Base-by-base conservation (phyloP, 2,797 vertebrate species). In the Cyprinodon diabolis region DNA sequence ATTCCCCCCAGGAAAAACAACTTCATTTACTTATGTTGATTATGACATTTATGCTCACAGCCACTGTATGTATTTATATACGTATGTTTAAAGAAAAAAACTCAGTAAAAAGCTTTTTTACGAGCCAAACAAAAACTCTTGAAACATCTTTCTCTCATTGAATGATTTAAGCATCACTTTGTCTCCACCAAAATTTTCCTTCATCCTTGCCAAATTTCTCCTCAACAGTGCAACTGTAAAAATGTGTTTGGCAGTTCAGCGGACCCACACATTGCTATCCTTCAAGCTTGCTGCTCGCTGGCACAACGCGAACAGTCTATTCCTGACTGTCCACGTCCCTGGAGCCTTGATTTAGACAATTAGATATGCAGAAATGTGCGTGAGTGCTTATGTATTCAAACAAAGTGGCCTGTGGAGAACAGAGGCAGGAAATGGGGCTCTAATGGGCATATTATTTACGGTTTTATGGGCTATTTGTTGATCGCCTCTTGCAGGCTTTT, bases 371-470 rank as follows among this genome's bases (percentile, higher is more conserved):
- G 79, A 90, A 87, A 86, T 90, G 86, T 93, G 89, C 81, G 69
- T 55, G 78, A 84, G 80, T 80, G 88, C 83, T 84, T 87, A 77
- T 86, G 84, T 86, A 54, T 86, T 89, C 76, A 90, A 89, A 89
- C 85, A 72, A 86, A 89, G 88, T 82, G 79, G 81, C 67, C 77
- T 52, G 74, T 40, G 8, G 77, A 88, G 88, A 88, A 91, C 90
- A 86, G 91, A 88, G 86, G 86, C 87, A 90, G 91, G 91, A 92
- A 92, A 88, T 85, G 83, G 71, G 68, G 15, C 79, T 79, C 71
- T 92, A 89, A 92, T 90, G 74, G 83, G 69, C 83, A 76, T 87
- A 85, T 91, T 91, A 90, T 92, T 91, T 82, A 89, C 69, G 71
- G 66, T 87, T 87, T 86, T 88, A 87, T 84, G 84, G 88, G 79